These are phyloP conservation scores for Bungarus multicinctus DNA, from an alignment of 2,113 vertebrate genomes.

Conservation along the genomic window DNA sequence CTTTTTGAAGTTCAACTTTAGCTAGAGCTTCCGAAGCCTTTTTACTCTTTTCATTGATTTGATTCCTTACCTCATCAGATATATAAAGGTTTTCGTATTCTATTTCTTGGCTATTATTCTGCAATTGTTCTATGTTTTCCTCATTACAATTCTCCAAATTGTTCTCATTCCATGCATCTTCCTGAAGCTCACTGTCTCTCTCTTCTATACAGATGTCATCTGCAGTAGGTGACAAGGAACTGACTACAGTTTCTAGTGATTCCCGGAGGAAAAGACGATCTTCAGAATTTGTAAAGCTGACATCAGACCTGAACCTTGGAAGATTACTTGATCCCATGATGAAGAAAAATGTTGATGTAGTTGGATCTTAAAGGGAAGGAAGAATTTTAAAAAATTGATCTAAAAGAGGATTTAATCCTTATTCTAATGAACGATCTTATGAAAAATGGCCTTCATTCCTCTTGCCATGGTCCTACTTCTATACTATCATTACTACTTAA, in stretches of 20 bases:
- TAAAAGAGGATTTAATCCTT: slow-evolving; percentile 11
- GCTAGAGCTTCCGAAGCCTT: slow-evolving; percentile 10
- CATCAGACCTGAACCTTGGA: not conserved
- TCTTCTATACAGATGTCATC: not conserved
- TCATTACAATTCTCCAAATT: slow-evolving; percentile 1
- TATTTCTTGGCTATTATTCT: not conserved
- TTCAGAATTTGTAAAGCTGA: slow-evolving; percentile 14
- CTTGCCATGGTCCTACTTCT: slow-evolving; percentile 6
- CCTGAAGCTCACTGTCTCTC: not conserved
- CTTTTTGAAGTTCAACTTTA: slow-evolving; percentile 76
- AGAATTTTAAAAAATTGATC: not conserved
- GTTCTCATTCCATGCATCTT: not conserved
- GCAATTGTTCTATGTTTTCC: not conserved
- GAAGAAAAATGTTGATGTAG: not conserved
- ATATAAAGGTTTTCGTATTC: not conserved
- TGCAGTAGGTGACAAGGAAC: not conserved
- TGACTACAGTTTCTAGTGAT: not conserved
- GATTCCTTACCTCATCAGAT: not conserved
- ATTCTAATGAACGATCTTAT: not conserved
- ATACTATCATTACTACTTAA: not conserved
- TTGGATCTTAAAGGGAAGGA: slow-evolving; percentile 9
- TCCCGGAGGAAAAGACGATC: slow-evolving; percentile 8
- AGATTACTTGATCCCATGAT: slow-evolving; percentile 11
- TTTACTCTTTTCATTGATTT: slow-evolving; percentile 14
- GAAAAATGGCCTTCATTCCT: slow-evolving; percentile 12